Percentiles rank a stretch among this genome's conserved stretches.
Evolutionary conservation across 2,797 vertebrate species (phyloP).

Genomic region (Amblyopsis hoosieri): DNA sequence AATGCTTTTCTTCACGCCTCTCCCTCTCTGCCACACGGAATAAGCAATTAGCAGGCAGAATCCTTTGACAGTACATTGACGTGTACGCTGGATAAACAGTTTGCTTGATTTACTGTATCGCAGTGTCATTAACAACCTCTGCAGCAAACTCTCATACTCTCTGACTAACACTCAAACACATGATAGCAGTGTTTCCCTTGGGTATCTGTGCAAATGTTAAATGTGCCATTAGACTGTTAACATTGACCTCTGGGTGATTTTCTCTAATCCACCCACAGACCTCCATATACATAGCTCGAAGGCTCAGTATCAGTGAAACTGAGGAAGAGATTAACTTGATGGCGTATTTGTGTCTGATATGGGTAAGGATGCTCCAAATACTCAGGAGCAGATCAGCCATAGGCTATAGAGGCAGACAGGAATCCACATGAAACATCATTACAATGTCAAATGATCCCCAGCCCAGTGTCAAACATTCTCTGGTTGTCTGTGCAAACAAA

Average conservation of each 20-base stretch:
- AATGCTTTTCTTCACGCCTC: background rate
- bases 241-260: constrained; percentile 48
- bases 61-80: background rate
- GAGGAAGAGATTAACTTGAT: constrained; percentile 15
- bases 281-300: constrained; percentile 17
- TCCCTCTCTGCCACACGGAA: constrained; percentile 8
- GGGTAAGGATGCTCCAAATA: constrained; percentile 32
- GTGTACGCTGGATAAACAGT: constrained; percentile 31
- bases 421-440: constrained; percentile 42
- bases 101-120: constrained; percentile 23
- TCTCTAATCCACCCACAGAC: constrained; percentile 31
- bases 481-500: constrained; percentile 1
- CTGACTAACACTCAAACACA: constrained; percentile 5
- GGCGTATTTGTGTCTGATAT: constrained; percentile 37
- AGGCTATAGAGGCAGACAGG: constrained; percentile 29
- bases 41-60: too few species aligned
- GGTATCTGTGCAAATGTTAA: constrained; percentile 59
- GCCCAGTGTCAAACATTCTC: constrained; percentile 2
- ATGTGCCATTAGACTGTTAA: constrained; percentile 53
- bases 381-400: constrained; percentile 48
- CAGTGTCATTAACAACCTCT: too few species aligned
- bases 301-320: constrained; percentile 12
- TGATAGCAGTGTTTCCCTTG: constrained; percentile 43
- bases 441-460: constrained; percentile 39
- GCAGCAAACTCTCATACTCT: constrained; percentile 1